Conservation (phyloP, 1,140 invertebrate genomes). For the Saxidomus purpurata region DNA sequence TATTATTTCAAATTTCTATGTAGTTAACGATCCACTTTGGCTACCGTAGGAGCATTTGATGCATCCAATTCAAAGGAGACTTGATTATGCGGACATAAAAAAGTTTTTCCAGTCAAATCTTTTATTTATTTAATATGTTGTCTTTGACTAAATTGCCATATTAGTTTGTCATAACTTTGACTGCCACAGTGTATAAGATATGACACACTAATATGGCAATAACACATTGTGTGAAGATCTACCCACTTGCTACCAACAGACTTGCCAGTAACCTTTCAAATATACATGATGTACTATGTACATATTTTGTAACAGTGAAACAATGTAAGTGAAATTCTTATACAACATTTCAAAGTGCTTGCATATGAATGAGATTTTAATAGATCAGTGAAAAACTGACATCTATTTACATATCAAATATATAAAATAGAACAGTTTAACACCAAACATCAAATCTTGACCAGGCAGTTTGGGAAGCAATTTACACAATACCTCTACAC, state of each 20-base stretch:
- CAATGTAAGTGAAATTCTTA: background rate
- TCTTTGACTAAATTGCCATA: too few relatives aligned
- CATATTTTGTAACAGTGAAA: conserved; percentile 9
- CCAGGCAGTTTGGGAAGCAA: background rate
- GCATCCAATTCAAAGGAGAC: too few relatives aligned
- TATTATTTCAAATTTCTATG: too few relatives aligned
- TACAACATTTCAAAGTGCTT: conserved; percentile 18
- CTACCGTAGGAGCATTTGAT: too few relatives aligned
- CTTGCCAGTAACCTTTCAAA: background rate
- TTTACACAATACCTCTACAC: background rate
- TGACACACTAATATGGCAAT: too few relatives aligned
- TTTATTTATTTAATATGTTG: too few relatives aligned
- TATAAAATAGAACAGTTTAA: conserved; percentile 4
- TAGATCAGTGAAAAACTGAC: background rate
- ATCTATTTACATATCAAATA: background rate
- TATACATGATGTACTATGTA: conserved; percentile 13
- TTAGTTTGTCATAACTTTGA: too few relatives aligned
- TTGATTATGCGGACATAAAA: too few relatives aligned
- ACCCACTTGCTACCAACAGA: background rate
- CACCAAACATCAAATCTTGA: background rate
- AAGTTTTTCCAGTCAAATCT: too few relatives aligned
- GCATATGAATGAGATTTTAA: conserved; percentile 7
- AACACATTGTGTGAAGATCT: too few relatives aligned
- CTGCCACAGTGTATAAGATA: too few relatives aligned
- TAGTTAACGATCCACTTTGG: too few relatives aligned